Base-by-base conservation (phyloP, 2,888 invertebrate species). In the Aphidius colemani region DNA sequence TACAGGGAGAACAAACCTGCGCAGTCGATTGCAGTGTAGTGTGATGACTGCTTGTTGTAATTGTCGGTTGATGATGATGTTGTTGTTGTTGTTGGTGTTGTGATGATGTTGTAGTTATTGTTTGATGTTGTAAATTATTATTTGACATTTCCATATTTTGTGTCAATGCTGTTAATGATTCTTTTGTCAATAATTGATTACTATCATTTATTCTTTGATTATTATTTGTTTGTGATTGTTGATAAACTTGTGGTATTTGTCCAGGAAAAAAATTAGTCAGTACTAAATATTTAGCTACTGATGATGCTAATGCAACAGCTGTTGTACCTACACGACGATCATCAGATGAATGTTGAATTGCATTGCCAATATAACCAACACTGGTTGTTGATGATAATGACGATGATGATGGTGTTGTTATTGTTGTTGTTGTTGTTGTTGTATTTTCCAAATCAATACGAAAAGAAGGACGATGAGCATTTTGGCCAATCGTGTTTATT, bases 251-350 rank as follows among this genome's bases (percentile, higher is more conserved):
- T 66, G 90, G 90, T 81, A 91, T 86, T 59, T 90, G 90, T 64
- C 90, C 89, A 62, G 91, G 92, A 79, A 92, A 89, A 71, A 92
- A 85, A 86, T 92, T 92, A 68, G 92, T 91, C 81, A 93, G 88
- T 78, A 92, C 91, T 92, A 91, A 92, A 82, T 92, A 92, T 83
- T 92, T 92, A 70, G 91, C 91, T 76, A 91, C 90, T 84, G 88
- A 90, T 79, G 89, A 88, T 66, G 81, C 82, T 84, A 90, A 86
- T 77, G 90, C 89, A 75, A 90, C 89, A 63, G 86, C 86, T 30
- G 30, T 4, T 73, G 83, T 83, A 79, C 83, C 83, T 79, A 83
- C 83, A 68, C 83, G 82, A 68, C 83, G 82, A 67, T 79, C 80
- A 73, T 81, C 81, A 66, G 81, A 77, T 63, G 81, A 75, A 71